A percentile compares a stretch with the other conserved stretches of the same genome.
phyloP scores from a whole-genome alignment of 2,888 invertebrate species.

The Synanthedon tipuliformis region DNA sequence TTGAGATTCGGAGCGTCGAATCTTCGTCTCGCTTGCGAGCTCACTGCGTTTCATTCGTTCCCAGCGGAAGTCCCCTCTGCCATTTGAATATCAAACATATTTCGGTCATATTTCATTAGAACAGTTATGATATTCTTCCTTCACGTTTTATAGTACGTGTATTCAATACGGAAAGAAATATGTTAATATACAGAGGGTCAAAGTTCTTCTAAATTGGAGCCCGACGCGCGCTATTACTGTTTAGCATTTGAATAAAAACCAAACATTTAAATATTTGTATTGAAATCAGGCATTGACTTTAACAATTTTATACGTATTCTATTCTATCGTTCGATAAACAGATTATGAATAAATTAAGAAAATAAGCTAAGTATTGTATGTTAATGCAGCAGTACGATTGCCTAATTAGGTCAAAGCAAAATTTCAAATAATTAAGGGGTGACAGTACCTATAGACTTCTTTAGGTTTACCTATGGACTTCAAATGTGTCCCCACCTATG shows the following conservation, averaged over 20 bases:
- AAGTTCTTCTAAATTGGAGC: constrained; percentile 29
- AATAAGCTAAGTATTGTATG: constrained; percentile 31
- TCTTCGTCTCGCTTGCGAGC: constrained; percentile 15
- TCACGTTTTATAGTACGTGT: constrained; percentile 46
- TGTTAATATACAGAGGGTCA: constrained; percentile 35
- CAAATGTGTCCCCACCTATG: no score
- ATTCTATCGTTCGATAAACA: constrained; percentile 4
- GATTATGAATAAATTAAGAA: constrained; percentile 21
- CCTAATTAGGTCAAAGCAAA: constrained; percentile 14
- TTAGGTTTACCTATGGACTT: no score
- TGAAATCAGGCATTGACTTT: constrained; percentile 9
- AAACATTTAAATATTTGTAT: constrained; percentile 6
- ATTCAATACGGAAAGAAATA: constrained; percentile 41
- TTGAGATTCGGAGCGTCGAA: background rate
- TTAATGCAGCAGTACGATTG: constrained; percentile 18
- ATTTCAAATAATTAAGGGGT: no score
- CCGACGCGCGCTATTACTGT: constrained; percentile 12
- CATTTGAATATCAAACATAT: constrained; percentile 67
- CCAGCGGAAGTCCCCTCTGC: constrained; percentile 60
- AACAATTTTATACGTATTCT: constrained; percentile 8
- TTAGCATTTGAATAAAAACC: constrained; percentile 21
- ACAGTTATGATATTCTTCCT: constrained; percentile 68
- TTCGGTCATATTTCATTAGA: constrained; percentile 60
- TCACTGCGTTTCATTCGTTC: constrained; percentile 19
- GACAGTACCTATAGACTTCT: no score